These are phyloP conservation scores for Drosophila cardini DNA, from an alignment of 1,140 invertebrate species.

Conservation along the genomic window DNA sequence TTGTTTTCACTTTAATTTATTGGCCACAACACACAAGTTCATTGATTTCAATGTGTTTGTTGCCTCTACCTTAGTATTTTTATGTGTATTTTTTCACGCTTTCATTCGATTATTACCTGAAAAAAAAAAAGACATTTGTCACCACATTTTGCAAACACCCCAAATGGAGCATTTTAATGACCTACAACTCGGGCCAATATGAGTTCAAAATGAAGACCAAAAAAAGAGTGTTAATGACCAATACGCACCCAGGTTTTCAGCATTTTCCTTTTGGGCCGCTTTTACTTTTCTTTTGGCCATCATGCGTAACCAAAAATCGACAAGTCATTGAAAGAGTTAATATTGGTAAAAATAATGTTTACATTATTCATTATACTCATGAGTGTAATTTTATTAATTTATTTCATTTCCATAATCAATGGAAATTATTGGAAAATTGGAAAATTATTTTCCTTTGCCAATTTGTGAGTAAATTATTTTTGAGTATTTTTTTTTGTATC, in stretches of 20 bases:
- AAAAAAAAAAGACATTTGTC: conserved; percentile 45
- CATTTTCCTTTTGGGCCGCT: conserved; percentile 40
- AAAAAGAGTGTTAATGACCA: conserved; percentile 54
- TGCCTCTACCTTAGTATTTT: conserved; percentile 20
- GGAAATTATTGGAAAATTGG: conserved; percentile 3
- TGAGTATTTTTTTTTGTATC: not conserved
- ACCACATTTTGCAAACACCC: conserved; percentile 33
- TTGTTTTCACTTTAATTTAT: conserved; percentile 78
- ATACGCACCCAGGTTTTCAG: conserved; percentile 57
- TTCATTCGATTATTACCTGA: conserved; percentile 60
- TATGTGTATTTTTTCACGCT: conserved; percentile 69
- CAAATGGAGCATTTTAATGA: conserved; percentile 20
- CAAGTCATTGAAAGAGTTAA: not conserved
- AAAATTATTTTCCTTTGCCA: not conserved
- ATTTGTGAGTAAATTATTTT: not conserved
- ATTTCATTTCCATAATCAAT: conserved; percentile 2
- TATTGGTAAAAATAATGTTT: conserved; percentile 16
- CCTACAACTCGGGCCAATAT: conserved; percentile 8
- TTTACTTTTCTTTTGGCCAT: conserved; percentile 64
- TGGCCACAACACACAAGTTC: conserved; percentile 69
- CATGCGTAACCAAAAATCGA: conserved; percentile 57
- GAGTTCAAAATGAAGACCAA: conserved; percentile 1
- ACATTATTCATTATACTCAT: not conserved
- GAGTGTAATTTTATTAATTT: conserved; percentile 1
- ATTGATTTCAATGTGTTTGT: conserved; percentile 65